Percentiles rank a stretch among this genome's conserved stretches.
Evolutionary conservation across 2,113 vertebrate species (phyloP).

Genomic region (Festucalex cinctus): DNA sequence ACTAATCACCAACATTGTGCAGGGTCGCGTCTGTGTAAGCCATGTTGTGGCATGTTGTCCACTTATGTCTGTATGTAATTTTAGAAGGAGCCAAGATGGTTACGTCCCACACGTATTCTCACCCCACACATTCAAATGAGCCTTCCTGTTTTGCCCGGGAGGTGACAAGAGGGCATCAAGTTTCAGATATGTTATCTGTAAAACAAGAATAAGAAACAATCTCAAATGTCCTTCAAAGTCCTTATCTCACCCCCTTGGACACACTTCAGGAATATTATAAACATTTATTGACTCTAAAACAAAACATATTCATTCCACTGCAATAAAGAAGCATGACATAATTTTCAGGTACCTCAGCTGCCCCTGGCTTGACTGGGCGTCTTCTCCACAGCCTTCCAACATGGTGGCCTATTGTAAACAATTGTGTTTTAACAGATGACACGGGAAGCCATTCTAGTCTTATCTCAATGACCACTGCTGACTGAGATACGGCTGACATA

Average conservation of each 20-base stretch:
- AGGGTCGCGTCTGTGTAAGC: not conserved
- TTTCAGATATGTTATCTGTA: conserved; percentile 6
- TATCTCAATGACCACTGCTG: conserved; percentile 30
- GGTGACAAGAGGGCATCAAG: not conserved
- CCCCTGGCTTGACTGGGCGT: conserved; percentile 10
- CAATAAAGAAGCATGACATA: not conserved
- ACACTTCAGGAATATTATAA: not conserved
- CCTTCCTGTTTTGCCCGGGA: conserved; percentile 3
- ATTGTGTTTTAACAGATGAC: conserved; percentile 25
- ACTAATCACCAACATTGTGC: conserved; percentile 4
- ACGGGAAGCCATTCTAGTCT: conserved; percentile 27
- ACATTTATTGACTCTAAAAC: not conserved
- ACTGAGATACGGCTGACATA: conserved; percentile 14
- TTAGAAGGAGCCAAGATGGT: conserved; percentile 42
- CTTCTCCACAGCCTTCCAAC: conserved; percentile 27
- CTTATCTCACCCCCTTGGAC: conserved; percentile 1
- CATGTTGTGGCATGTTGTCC: not conserved
- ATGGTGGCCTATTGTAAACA: conserved; percentile 20
- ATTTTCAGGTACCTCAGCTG: conserved; percentile 5
- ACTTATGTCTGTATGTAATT: conserved; percentile 36
- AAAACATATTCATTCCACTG: not conserved
- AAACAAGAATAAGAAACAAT: conserved; percentile 5
- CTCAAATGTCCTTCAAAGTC: not conserved
- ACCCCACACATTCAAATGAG: not conserved
- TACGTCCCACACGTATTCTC: conserved; percentile 5